A percentile compares a stretch with the other conserved stretches of the same genome.
phyloP scores from a whole-genome alignment of 2,113 vertebrate species.

The Cavia porcellus region DNA sequence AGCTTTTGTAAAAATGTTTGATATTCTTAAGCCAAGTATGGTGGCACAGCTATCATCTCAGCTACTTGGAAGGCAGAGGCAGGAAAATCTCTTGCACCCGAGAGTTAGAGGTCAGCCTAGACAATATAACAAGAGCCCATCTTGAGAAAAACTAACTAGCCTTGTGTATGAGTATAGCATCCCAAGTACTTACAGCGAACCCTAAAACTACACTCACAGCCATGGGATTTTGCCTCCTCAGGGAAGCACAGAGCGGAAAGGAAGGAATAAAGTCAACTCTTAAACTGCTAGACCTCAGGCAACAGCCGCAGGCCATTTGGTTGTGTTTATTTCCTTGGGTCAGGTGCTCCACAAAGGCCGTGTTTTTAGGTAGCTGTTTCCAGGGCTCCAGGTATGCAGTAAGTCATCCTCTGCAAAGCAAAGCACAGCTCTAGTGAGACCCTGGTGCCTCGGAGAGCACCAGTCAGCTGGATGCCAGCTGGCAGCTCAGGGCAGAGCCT shows the following conservation, averaged over 20 bases:
- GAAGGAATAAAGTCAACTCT: neutral
- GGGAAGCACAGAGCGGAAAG: neutral
- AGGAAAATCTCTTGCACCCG: neutral
- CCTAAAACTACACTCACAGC: neutral
- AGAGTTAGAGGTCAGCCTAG: neutral
- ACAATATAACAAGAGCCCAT: neutral
- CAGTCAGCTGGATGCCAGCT: neutral
- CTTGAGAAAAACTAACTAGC: neutral
- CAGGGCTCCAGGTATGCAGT: neutral
- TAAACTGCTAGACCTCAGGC: neutral
- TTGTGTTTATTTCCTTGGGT: neutral
- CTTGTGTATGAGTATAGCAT: neutral
- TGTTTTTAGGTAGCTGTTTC: conserved; percentile 37
- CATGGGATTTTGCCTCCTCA: neutral
- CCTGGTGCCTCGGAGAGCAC: neutral
- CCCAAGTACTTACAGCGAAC: neutral
- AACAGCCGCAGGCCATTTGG: neutral
- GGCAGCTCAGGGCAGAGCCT: neutral
- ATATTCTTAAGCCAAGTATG: neutral
- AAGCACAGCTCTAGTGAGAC: neutral
- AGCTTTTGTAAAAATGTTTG: neutral
- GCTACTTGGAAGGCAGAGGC: neutral
- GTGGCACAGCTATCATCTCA: neutral
- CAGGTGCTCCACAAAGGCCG: neutral
- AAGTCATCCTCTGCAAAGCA: conserved; percentile 27